Conservation (phyloP, 2,797 vertebrate genomes). For the Hyperoplus immaculatus region DNA sequence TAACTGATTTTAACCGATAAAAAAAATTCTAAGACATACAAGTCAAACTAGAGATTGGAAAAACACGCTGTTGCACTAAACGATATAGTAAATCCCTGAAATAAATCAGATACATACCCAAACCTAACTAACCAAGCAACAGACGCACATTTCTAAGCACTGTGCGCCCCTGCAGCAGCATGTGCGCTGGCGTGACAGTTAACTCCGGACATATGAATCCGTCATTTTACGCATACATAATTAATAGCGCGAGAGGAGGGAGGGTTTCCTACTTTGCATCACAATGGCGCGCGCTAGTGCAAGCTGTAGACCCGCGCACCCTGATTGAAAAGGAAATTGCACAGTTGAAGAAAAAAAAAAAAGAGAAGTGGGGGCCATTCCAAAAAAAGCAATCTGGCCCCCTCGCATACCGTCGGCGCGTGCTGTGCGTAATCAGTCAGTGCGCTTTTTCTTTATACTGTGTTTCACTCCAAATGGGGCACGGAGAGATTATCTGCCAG, state of each 20-base stretch:
- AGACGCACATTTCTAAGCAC: background rate
- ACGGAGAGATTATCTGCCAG: conserved; percentile 71
- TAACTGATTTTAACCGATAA: too few relatives aligned
- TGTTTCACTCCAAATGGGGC: conserved; percentile 68
- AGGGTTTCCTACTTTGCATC: conserved; percentile 84
- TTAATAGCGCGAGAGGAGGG: conserved; percentile 65
- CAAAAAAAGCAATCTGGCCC: conserved; percentile 85
- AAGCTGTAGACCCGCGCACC: conserved; percentile 67
- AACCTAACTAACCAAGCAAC: background rate
- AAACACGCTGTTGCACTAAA: background rate
- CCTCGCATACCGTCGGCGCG: conserved; percentile 79
- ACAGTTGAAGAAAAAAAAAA: conserved; percentile 60
- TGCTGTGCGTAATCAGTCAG: conserved; percentile 83
- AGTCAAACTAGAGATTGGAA: too few relatives aligned
- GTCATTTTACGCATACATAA: conserved; percentile 81
- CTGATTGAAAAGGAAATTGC: conserved; percentile 88
- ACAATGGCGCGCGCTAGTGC: conserved; percentile 75
- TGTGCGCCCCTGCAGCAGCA: conserved; percentile 33
- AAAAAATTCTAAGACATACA: background rate
- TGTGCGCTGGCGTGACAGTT: conserved; percentile 73
- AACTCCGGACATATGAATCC: conserved; percentile 76
- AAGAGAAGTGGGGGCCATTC: conserved; percentile 59
- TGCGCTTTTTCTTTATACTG: conserved; percentile 46
- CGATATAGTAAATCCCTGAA: background rate
- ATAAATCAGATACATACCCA: background rate